These are phyloP conservation scores for Prinia subflava DNA, from an alignment of 2,113 vertebrate species.

Conservation along the genomic window DNA sequence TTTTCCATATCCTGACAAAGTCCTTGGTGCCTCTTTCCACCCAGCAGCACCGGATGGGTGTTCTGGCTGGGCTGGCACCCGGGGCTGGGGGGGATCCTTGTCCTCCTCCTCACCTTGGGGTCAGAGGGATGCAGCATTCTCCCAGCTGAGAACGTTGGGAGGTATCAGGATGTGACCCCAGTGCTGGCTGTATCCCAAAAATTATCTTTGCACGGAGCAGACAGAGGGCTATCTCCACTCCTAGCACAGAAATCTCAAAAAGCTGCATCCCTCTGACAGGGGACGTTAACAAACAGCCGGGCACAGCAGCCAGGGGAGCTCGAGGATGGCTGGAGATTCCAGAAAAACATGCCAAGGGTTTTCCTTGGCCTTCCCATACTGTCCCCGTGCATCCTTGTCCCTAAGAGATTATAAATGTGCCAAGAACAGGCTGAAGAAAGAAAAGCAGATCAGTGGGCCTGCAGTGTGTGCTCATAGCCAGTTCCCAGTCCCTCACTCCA, in stretches of 20 bases:
- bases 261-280: not conserved
- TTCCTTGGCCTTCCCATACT: not conserved
- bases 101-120: not conserved
- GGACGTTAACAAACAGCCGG: not conserved
- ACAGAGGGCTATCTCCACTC: slow-evolving; percentile 3
- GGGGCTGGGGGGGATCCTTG: not conserved
- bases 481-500: not conserved
- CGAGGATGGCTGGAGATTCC: not conserved
- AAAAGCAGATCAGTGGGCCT: fast-evolving
- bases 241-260: slow-evolving; percentile 19
- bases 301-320: not conserved
- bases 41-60: fast-evolving
- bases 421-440: not conserved
- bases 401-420: not conserved
- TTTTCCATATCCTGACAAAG: not conserved
- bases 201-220: not conserved
- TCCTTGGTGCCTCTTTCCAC: not conserved
- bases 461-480: not conserved
- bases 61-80: not conserved
- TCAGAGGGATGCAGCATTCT: not conserved
- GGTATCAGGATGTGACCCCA: not conserved
- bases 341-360: not conserved
- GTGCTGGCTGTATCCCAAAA: slow-evolving; percentile 43
- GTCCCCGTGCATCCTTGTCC: not conserved
- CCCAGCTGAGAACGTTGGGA: not conserved